Percentiles rank a stretch among this genome's conserved stretches.
Evolutionary conservation across 2,888 invertebrate species (phyloP).

Genomic region (Pterostichus niger): DNA sequence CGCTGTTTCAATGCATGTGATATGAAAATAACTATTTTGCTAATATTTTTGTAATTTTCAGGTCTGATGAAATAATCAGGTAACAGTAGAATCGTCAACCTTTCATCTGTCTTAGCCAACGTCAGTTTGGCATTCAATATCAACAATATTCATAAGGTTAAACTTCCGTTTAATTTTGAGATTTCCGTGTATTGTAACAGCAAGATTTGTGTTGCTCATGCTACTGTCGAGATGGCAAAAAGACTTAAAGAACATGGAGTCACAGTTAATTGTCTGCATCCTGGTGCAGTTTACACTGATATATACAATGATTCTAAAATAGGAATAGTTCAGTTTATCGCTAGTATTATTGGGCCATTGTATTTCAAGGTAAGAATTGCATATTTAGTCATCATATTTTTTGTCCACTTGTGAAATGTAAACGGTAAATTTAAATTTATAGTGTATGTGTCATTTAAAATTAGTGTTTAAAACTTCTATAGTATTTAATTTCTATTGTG

Average conservation of each 20-base stretch:
- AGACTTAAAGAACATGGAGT: conserved; percentile 73
- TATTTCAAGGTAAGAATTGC: neutral
- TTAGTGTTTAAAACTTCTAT: too few species aligned
- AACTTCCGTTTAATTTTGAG: too few species aligned
- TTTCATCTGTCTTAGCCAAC: conserved; percentile 71
- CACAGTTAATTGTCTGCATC: conserved; percentile 74
- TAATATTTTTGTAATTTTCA: conserved; percentile 66
- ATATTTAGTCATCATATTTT: too few species aligned
- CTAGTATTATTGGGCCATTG: neutral
- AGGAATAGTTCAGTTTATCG: neutral
- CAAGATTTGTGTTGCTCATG: conserved; percentile 74
- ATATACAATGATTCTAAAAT: conserved; percentile 68
- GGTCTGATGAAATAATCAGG: conserved; percentile 74
- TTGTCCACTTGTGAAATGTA: too few species aligned
- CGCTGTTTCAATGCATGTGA: too few species aligned
- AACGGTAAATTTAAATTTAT: too few species aligned
- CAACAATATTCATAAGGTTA: conserved; percentile 58
- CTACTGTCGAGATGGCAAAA: conserved; percentile 74
- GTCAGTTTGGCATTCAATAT: conserved; percentile 50
- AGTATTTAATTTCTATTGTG: too few species aligned
- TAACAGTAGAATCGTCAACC: conserved; percentile 74
- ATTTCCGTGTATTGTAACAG: conserved; percentile 70
- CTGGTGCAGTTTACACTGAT: conserved; percentile 74
- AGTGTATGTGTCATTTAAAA: too few species aligned
- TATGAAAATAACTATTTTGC: too few species aligned